Conservation (phyloP, 2,113 vertebrate species). For the Rhynchopsitta pachyrhyncha region DNA sequence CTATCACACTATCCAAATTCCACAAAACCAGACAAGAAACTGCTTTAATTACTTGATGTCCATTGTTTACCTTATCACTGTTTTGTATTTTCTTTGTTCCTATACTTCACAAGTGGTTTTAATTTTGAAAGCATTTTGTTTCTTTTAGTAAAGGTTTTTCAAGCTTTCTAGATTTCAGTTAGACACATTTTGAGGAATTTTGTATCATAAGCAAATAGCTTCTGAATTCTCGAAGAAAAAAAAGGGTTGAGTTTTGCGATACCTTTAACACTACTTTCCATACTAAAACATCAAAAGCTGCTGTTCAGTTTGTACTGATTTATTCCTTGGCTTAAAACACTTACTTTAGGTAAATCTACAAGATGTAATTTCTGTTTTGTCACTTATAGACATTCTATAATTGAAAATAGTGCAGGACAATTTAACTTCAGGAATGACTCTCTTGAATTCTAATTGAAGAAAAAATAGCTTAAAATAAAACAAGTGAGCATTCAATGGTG, state of each 20-base stretch:
- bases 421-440: not conserved
- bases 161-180: not conserved
- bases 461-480: not conserved
- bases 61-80: not conserved
- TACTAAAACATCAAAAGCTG: slow-evolving; percentile 17
- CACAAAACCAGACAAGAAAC: slow-evolving; percentile 1
- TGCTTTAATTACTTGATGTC: slow-evolving; percentile 9
- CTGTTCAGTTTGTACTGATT: not conserved
- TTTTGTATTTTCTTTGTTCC: slow-evolving; percentile 29
- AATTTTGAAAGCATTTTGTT: not conserved
- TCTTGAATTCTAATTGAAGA: not conserved
- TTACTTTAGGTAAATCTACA: not conserved
- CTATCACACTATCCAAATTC: not conserved
- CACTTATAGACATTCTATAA: not conserved
- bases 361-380: not conserved
- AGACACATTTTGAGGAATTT: slow-evolving; percentile 1
- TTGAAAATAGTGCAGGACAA: not conserved
- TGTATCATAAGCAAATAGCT: slow-evolving; percentile 2
- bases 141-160: not conserved
- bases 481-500: not conserved
- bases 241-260: not conserved
- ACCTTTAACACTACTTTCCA: not conserved
- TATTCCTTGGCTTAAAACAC: not conserved
- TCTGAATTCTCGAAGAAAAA: not conserved
- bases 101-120: not conserved